Evolutionary conservation across 2,888 invertebrate genomes (phyloP), one percentile per base, ranked within the genome.

Genomic region (Acrobasis consociella): DNA sequence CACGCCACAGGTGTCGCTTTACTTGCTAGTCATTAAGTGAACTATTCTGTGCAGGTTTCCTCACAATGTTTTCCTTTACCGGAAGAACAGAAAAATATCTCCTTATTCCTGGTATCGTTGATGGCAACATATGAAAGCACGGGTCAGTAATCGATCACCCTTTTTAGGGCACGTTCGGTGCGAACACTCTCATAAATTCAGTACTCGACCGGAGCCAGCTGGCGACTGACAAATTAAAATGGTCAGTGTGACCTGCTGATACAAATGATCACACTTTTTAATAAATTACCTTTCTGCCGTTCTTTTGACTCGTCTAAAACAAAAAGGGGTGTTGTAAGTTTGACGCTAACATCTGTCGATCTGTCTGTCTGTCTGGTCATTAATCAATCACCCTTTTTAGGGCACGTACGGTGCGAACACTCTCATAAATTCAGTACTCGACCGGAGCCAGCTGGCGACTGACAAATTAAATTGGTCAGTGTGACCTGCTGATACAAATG

Each of bases 101-200:
- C 37, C 31, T 15, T 15, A 5, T 15, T n/a, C 15, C 53, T 15
- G 7, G 15, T 15, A 55, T 39, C 39, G 7, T 10, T n/a, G 37
- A 7, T n/a, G n/a, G 16, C 55, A 37, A 46, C 16, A 55, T 16
- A 55, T 55, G 55, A 55, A 39, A 9, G 39, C 39, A 55, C 55
- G 55, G 55, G 55, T 55, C 55, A 39, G 39, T 16, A 9, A 55
- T 55, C 55, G 39, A 55, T 55, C 55, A 39, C 55, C 16, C 39
- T 55, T 53, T 39, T 39, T 38, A 55, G 39, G 55, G 37, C 55
- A 16, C 31, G 31, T 31, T 5, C 31, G 31, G 31, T 31, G 15
- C 10, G 16, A 11, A 46, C 46, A n/a, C 39, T 55, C 53, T 55
- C 39, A 55, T 55, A 39, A 55, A 55, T 55, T 15, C 55, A 15